Percentiles rank a stretch among this genome's conserved stretches.
Evolutionary conservation across 2,888 invertebrate genomes (phyloP).

Genomic region (Macrosoma leucophasiata): DNA sequence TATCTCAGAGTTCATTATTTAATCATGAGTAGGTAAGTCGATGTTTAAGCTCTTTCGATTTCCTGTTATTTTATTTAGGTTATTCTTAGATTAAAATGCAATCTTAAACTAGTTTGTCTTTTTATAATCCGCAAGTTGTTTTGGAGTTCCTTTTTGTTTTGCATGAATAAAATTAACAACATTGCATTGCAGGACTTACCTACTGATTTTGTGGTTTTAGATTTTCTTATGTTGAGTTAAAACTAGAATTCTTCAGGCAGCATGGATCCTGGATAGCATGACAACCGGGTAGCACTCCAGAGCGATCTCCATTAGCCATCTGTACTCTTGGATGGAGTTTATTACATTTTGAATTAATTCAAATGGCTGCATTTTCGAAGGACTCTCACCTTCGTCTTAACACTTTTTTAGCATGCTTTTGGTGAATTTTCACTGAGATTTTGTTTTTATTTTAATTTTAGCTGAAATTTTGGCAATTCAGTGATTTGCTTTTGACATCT

Average conservation of each 20-base stretch:
- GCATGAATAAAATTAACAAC: too few relatives aligned
- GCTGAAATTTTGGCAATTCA: neutral
- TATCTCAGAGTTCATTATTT: too few relatives aligned
- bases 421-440: conserved; percentile 1
- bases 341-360: conserved; percentile 41
- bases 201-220: neutral
- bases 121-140: too few relatives aligned
- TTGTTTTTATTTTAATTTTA: conserved; percentile 6
- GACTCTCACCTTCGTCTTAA: conserved; percentile 10
- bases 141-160: too few relatives aligned
- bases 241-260: conserved; percentile 29
- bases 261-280: conserved; percentile 53
- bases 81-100: too few relatives aligned
- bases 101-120: too few relatives aligned
- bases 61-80: too few relatives aligned
- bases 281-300: conserved; percentile 52
- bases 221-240: conserved; percentile 3
- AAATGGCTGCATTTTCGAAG: conserved; percentile 45
- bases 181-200: too few relatives aligned
- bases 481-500: conserved; percentile 6
- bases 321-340: conserved; percentile 46
- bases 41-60: too few relatives aligned
- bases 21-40: too few relatives aligned
- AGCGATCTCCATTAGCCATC: conserved; percentile 56
- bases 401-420: conserved; percentile 13